These are phyloP conservation scores for Papilio aristodemus DNA, from an alignment of 1,140 invertebrate species.

Conservation along the genomic window DNA sequence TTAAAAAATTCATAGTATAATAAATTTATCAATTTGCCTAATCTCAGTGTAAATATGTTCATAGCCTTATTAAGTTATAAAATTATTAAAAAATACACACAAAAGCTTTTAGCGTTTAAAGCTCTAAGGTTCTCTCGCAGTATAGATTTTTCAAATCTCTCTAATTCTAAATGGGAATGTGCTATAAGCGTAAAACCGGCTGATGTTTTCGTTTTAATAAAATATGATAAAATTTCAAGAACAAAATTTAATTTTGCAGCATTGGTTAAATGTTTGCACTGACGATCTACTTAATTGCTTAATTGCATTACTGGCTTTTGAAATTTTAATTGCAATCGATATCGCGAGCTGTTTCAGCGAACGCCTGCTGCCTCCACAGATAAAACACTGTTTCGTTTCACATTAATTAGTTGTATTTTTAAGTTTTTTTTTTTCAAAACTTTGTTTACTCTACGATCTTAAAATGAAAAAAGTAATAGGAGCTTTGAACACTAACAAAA, in stretches of 20 bases:
- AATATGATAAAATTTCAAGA: conserved; percentile 21
- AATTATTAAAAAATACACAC: not conserved
- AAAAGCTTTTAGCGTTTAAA: not conserved
- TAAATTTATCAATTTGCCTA: too few species aligned
- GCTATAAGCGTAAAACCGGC: not conserved
- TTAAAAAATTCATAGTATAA: too few species aligned
- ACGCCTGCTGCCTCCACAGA: conserved; percentile 40
- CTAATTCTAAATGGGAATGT: not conserved
- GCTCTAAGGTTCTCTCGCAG: not conserved
- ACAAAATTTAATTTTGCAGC: conserved; percentile 28
- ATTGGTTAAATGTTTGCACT: conserved; percentile 37
- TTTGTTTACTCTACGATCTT: not conserved
- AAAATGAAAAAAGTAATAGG: not conserved
- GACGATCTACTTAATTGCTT: conserved; percentile 50
- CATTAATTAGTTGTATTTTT: conserved; percentile 26
- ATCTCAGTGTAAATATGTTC: too few species aligned
- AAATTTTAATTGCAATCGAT: conserved; percentile 59
- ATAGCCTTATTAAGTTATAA: not conserved
- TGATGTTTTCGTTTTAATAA: conserved; percentile 23
- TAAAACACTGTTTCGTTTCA: conserved; percentile 31
- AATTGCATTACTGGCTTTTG: conserved; percentile 49
- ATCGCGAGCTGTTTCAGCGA: conserved; percentile 53
- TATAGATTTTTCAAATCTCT: not conserved
- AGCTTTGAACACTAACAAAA: not conserved
- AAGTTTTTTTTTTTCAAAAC: not conserved